These are phyloP conservation scores for Chloroceryle inda DNA, from an alignment of 2,797 vertebrate species.

Conservation along the genomic window DNA sequence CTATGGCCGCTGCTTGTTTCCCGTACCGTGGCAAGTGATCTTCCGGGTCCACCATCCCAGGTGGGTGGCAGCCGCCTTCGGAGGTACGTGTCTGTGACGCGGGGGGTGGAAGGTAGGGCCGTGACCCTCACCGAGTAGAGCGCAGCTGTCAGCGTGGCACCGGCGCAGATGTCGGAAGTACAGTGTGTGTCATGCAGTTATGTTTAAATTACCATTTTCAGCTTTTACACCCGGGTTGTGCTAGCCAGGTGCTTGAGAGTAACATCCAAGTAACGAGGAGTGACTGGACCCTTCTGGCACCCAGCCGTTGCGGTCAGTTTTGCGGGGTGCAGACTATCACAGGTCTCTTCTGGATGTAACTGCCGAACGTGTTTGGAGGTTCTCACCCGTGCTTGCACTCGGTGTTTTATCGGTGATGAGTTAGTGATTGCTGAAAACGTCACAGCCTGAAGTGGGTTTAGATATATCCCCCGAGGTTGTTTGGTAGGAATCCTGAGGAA, in stretches of 20 bases:
- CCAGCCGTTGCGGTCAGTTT: accelerated
- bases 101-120: not conserved
- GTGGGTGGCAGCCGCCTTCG: not conserved
- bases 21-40: not conserved
- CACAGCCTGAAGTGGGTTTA: not conserved
- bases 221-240: not conserved
- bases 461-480: accelerated
- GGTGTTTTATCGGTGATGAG: accelerated
- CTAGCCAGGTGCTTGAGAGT: not conserved
- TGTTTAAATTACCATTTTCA: accelerated
- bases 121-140: accelerated
- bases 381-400: accelerated
- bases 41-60: not conserved
- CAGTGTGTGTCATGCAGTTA: accelerated
- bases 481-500: not conserved
- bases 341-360: accelerated
- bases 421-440: not conserved
- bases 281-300: accelerated
- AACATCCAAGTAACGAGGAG: not conserved
- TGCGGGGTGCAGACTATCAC: accelerated
- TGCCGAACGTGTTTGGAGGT: accelerated
- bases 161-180: not conserved
- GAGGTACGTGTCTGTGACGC: not conserved
- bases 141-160: accelerated
- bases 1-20: not conserved